Conservation (phyloP, 2,797 vertebrate genomes). For the Pelodytes ibericus region DNA sequence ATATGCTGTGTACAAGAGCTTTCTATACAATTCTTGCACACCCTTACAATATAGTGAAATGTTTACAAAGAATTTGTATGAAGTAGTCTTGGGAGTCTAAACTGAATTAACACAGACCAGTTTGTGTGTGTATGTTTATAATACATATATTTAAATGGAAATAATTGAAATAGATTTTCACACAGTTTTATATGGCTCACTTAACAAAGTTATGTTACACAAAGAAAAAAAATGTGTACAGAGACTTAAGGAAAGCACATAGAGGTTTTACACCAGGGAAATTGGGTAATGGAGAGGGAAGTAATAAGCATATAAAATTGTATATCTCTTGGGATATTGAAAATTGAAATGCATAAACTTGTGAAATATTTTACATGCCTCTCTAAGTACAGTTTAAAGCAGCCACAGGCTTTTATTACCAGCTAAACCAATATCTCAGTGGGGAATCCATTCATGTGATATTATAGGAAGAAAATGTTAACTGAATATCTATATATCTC, state of each 20-base stretch:
- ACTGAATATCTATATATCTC: neutral
- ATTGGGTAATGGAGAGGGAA: conserved; percentile 48
- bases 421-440: conserved; percentile 31
- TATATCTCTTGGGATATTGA: conserved; percentile 49
- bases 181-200: neutral
- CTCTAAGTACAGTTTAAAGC: conserved; percentile 55
- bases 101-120: no score
- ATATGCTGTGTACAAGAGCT: no score
- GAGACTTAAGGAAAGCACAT: conserved; percentile 43
- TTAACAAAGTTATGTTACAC: conserved; percentile 12
- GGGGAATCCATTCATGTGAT: conserved; percentile 2
- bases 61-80: no score
- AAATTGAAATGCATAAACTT: conserved; percentile 54
- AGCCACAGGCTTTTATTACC: conserved; percentile 40
- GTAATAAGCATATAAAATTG: conserved; percentile 50
- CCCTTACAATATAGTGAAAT: no score
- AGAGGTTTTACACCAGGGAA: conserved; percentile 45
- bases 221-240: conserved; percentile 33
- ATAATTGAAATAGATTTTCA: no score
- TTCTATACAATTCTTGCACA: no score
- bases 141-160: no score
- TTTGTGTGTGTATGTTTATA: no score
- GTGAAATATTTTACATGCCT: conserved; percentile 52
- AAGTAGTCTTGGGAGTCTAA: no score
- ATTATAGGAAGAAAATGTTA: neutral